Base-by-base conservation (phyloP, 2,888 invertebrate species). In the Alentia gelatinosa region DNA sequence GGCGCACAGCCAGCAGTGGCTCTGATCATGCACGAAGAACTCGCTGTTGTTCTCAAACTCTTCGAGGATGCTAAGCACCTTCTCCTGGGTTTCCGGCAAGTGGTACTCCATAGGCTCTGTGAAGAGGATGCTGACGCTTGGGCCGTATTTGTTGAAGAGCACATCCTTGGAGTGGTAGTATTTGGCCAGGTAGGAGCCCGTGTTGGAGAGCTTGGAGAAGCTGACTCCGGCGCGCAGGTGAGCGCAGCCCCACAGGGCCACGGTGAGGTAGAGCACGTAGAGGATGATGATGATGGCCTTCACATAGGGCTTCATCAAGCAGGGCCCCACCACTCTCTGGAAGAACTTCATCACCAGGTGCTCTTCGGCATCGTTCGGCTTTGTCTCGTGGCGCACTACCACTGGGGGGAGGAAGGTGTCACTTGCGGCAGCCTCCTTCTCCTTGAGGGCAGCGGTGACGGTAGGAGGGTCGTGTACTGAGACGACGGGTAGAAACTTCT, bases 341-440 rank as follows among this genome's bases (percentile, higher is more conserved):
- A 91, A 91, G 88, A 91, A 91, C 68, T 68, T 83, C 91, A 91
- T 91, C 86, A 84, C 74, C 23, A 84, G 84, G 39, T 90, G 90
- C 19, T 90, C 90, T 1, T 47, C 47, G 23, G 50, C 86, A 56
- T 35, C 86, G 33, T 83, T 86, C 3, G 86, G 15, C 47, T 74
- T 74, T 1, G 75, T 33, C 5, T 90, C 90, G 7, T 23, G 40
- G 1, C 40, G 47, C 33, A 86, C 86, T 5, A 86, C 86, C 4
- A 47, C 47, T 23, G 89, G 89, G 4, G 90, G 90, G 9, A 90
- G 30, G 90, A 90, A 90, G 0, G 26, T n/a, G 47, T 86, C 86
- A 88, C n/a, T 40, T 37, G 40, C 74, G 7, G 19, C 40, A 4
- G 90, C 83, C 30, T 90, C 90, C 50, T 90, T 90, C 47, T 74